Base-by-base conservation (phyloP, 2,797 vertebrate species). In the Lithobates sylvaticus region DNA sequence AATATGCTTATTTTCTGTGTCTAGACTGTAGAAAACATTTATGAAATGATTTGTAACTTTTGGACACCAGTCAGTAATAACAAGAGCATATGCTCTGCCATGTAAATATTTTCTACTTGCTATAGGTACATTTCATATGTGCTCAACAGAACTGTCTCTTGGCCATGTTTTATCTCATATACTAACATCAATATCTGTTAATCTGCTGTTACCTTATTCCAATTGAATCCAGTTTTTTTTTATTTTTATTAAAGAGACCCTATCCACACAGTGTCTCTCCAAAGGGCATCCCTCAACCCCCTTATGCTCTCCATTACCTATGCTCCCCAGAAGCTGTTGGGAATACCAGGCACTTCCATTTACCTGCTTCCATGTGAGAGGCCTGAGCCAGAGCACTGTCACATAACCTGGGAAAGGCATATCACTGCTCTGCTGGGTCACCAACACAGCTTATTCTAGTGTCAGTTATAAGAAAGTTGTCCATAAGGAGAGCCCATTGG, bases 11-110 rank as follows among this genome's bases (percentile, higher is more conserved):
- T 61, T 76, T 76, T 76, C 21, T 70, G 50, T 68, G 84, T 76
- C 64, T 81, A 86, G 84, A 86, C 64, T 61, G 65, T 26, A 29
- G 13, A 58, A 47, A 76, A 69, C 18, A 27, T 81, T 81, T 80
- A 81, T 76, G 47, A 86, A 86, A 71, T 69, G 64, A 81, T 86
- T 76, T 86, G 72, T 81, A 76, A 86, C 72, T 81, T 86, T 86
- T 86, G 61, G 84, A 76, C 47, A 39, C 23, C 16, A 58, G 21
- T 54, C 21, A 47, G 78, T 76, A 81, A 81, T 81, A 58, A 81
- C 10, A 70, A 81, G 44, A 71, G 65, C 7, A 81, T 54, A 34
- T 71, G 34, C 12, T 76, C 44, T 69, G 71, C 78, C 71, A 81
- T 79, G 71, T 32, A 76, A 75, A 76, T 81, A 86, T 81, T 68